phyloP scores from a whole-genome alignment of 2,113 vertebrate genomes.

The Daubentonia madagascariensis region DNA sequence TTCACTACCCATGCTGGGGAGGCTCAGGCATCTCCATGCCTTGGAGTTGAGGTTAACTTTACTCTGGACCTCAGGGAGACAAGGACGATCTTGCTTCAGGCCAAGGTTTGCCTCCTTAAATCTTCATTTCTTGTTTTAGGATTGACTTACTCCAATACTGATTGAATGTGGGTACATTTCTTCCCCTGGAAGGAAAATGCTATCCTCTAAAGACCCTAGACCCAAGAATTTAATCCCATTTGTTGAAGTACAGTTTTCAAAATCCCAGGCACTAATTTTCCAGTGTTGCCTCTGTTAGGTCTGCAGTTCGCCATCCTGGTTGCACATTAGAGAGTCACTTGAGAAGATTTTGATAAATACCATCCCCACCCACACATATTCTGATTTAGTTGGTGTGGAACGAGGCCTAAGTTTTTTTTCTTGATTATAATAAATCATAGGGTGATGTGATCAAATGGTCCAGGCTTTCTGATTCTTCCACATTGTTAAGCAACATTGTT shows the following conservation, averaged over 20 bases:
- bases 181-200: not conserved
- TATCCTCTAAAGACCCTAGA: not conserved
- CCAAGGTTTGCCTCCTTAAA: not conserved
- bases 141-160: not conserved
- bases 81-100: not conserved
- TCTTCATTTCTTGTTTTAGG: not conserved
- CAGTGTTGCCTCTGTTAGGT: not conserved
- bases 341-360: not conserved
- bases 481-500: not conserved
- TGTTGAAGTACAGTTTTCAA: not conserved
- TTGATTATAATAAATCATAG: not conserved
- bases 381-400: not conserved
- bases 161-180: not conserved
- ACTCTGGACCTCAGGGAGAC: not conserved
- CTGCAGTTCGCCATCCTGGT: not conserved
- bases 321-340: no score
- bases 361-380: rapidly evolving
- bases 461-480: not conserved
- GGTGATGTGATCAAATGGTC: not conserved
- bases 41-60: not conserved
- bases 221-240: not conserved
- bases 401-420: not conserved
- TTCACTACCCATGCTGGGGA: rapidly evolving
- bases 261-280: not conserved
- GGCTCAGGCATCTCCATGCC: not conserved